Conservation (phyloP, 1,140 invertebrate species). For the Caligus rogercresseyi region DNA sequence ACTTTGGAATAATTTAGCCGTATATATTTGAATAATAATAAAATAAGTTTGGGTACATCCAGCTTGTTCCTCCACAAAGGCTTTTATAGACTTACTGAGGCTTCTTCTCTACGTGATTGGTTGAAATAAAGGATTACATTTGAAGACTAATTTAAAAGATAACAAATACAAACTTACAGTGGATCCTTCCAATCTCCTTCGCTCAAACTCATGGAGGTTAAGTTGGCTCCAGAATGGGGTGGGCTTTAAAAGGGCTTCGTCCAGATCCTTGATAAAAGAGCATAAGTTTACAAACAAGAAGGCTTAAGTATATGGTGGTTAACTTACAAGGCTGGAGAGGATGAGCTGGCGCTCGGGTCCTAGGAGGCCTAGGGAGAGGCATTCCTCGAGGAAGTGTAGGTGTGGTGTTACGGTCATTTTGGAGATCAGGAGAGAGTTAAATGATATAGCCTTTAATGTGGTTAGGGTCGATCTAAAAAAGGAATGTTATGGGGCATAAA, state of each 20-base stretch:
- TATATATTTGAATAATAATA: too few species aligned
- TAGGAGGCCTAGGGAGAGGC: not conserved
- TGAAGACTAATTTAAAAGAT: too few species aligned
- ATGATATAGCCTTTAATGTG: not conserved
- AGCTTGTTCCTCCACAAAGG: too few species aligned
- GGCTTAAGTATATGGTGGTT: too few species aligned
- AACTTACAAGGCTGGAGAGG: not conserved
- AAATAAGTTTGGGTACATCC: too few species aligned
- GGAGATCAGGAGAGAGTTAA: not conserved
- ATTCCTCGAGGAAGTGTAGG: not conserved
- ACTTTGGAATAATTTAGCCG: too few species aligned
- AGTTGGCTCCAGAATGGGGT: not conserved
- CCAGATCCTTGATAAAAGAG: not conserved
- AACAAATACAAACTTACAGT: too few species aligned
- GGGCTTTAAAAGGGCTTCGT: not conserved
- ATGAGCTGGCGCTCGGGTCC: not conserved
- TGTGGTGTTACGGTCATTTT: not conserved
- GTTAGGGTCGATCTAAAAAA: not conserved
- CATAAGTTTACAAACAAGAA: not conserved
- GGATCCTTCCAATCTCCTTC: not conserved
- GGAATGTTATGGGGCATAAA: too few species aligned
- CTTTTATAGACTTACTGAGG: too few species aligned
- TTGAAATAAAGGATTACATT: too few species aligned
- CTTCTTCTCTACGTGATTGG: too few species aligned
- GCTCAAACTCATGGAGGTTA: not conserved